Conservation (phyloP, 2,888 invertebrate genomes). For the Meghimatium bilineatum region DNA sequence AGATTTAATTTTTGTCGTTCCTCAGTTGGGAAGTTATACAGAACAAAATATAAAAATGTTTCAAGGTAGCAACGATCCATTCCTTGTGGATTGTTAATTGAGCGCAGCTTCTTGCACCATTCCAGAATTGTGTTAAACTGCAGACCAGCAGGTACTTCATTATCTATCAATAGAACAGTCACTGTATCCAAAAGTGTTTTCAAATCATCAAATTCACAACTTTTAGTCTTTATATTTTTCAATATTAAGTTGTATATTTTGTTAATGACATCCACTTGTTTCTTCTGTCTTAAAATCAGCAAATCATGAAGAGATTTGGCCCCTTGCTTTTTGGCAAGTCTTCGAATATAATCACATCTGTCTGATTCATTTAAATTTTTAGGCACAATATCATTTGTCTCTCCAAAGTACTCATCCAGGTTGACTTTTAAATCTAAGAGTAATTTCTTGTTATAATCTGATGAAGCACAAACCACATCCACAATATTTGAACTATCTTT, state of each 20-base stretch:
- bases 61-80: slow-evolving; percentile 51
- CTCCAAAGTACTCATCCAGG: slow-evolving; percentile 61
- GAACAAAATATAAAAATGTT: slow-evolving; percentile 54
- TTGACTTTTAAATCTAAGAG: slow-evolving; percentile 55
- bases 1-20: slow-evolving; percentile 33
- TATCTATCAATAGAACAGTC: slow-evolving; percentile 25
- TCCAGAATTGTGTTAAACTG: slow-evolving; percentile 18
- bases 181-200: slow-evolving; percentile 19
- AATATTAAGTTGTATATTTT: background rate
- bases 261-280: background rate
- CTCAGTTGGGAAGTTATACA: slow-evolving; percentile 58
- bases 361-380: slow-evolving; percentile 45
- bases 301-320: slow-evolving; percentile 51
- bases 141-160: background rate
- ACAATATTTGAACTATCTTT: slow-evolving; percentile 49
- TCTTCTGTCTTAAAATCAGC: slow-evolving; percentile 45
- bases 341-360: slow-evolving; percentile 53
- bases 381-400: slow-evolving; percentile 49
- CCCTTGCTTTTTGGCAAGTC: slow-evolving; percentile 53
- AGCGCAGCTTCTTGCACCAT: slow-evolving; percentile 27
- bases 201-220: slow-evolving; percentile 24
- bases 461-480: slow-evolving; percentile 5
- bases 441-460: slow-evolving; percentile 39
- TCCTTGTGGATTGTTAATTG: background rate
- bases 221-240: background rate